Percentiles rank a stretch among this genome's conserved stretches.
Conservation (phyloP, 1,140 invertebrate genomes). For the Zaprionus davidi region DNA sequence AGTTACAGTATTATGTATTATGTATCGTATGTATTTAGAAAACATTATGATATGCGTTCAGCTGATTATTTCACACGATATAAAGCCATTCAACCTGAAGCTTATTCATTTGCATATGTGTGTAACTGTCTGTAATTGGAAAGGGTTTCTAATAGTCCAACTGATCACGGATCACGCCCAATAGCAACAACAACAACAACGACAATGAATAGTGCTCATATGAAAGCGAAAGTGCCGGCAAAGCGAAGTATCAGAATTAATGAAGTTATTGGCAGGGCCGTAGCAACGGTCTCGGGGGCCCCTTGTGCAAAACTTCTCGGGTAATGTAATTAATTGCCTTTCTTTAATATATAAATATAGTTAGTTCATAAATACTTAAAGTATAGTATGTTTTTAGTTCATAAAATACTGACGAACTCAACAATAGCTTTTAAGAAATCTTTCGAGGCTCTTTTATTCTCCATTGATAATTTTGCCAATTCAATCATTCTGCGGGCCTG, state of each 20-base stretch:
- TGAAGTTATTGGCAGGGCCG: background rate
- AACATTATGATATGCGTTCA: slow-evolving; percentile 6
- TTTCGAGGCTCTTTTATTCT: too few relatives aligned
- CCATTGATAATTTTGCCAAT: too few relatives aligned
- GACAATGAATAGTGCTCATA: slow-evolving; percentile 9
- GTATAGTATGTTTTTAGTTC: too few relatives aligned
- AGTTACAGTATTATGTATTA: slow-evolving; percentile 17
- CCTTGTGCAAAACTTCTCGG: too few relatives aligned
- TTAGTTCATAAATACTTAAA: too few relatives aligned
- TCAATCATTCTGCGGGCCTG: too few relatives aligned
- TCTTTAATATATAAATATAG: too few relatives aligned
- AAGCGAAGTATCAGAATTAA: background rate
- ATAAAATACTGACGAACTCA: too few relatives aligned
- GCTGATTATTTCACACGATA: slow-evolving; percentile 53
- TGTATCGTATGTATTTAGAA: slow-evolving; percentile 1
- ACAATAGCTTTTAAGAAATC: too few relatives aligned
- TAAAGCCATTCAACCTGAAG: slow-evolving; percentile 51
- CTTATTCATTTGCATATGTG: slow-evolving; percentile 56
- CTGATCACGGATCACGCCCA: slow-evolving; percentile 37
- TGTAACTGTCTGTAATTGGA: slow-evolving; percentile 47
- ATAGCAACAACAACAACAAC: background rate
- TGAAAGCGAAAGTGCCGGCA: slow-evolving; percentile 60
- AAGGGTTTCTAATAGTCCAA: slow-evolving; percentile 66
- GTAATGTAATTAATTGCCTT: too few relatives aligned
- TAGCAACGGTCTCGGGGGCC: background rate